A percentile compares a stretch with the other conserved stretches of the same genome.
phyloP scores from a whole-genome alignment of 1,140 invertebrate genomes.

The Arctopsyche grandis region DNA sequence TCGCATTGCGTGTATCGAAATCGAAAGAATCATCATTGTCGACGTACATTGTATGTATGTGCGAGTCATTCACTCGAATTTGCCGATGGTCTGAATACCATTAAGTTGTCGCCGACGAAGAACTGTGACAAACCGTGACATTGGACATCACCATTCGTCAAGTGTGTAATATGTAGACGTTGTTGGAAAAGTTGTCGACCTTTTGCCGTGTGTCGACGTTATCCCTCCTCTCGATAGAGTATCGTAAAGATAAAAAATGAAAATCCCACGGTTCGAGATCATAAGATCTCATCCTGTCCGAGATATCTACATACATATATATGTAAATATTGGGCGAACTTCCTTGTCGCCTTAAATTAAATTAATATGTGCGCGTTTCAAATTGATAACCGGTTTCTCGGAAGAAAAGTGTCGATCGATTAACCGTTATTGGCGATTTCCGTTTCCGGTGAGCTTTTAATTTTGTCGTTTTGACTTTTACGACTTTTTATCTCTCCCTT shows the following conservation, averaged over 20 bases:
- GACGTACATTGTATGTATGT: background rate
- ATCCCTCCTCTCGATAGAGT: background rate
- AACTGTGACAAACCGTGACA: slow-evolving; percentile 36
- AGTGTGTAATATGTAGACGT: background rate
- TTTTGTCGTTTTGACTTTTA: slow-evolving; percentile 1
- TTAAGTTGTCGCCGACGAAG: slow-evolving; percentile 37
- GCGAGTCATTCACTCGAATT: background rate
- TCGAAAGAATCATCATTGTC: background rate
- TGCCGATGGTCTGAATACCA: slow-evolving; percentile 1
- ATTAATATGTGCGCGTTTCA: background rate
- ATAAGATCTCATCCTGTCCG: no score
- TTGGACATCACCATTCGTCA: slow-evolving; percentile 38
- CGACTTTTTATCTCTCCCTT: background rate
- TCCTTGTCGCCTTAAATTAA: background rate
- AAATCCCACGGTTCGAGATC: no score
- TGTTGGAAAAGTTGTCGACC: slow-evolving; percentile 35
- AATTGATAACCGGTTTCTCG: background rate
- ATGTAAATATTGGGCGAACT: background rate
- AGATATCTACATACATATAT: background rate
- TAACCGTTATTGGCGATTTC: slow-evolving; percentile 17
- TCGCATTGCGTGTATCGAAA: background rate
- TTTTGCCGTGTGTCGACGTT: slow-evolving; percentile 7
- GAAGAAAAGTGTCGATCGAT: slow-evolving; percentile 26
- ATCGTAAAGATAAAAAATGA: no score
- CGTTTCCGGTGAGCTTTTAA: slow-evolving; percentile 9